These are phyloP conservation scores for Sebastes taczanowskii DNA, from an alignment of 2,797 vertebrate species.

Conservation along the genomic window DNA sequence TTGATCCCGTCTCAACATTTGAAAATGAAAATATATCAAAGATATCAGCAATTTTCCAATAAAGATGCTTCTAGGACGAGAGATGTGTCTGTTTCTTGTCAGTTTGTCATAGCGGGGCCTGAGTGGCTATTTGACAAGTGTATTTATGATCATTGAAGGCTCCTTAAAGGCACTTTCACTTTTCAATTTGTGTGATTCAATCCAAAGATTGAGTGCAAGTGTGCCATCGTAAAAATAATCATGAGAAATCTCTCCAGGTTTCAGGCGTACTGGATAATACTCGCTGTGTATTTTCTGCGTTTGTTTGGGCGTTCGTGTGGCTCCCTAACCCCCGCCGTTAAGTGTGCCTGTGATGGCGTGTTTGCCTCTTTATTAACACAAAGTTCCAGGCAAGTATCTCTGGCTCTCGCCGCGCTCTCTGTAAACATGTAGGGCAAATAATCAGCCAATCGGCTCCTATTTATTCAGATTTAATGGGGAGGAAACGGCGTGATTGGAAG, in stretches of 20 bases:
- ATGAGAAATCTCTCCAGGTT: neutral
- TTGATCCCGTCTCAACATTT: neutral
- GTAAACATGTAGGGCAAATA: constrained; percentile 78
- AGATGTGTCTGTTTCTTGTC: neutral
- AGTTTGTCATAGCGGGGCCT: neutral
- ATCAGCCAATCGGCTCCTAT: constrained; percentile 68
- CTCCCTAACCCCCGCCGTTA: neutral
- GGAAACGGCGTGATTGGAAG: constrained; percentile 71
- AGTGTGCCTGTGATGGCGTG: constrained; percentile 27
- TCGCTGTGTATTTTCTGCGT: neutral
- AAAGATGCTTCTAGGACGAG: neutral
- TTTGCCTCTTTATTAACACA: constrained; percentile 71
- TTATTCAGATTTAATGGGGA: constrained; percentile 75
- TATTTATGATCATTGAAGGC: neutral
- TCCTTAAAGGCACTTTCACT: neutral
- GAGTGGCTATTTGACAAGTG: neutral
- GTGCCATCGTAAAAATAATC: constrained; percentile 9
- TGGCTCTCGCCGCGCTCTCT: constrained; percentile 49
- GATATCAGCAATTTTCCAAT: neutral
- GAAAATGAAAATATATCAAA: neutral
- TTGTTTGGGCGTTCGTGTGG: constrained; percentile 9
- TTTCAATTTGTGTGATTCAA: neutral
- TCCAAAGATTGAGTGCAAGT: neutral
- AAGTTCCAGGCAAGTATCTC: constrained; percentile 61
- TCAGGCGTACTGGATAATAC: neutral